Base-by-base conservation (phyloP, 1,140 invertebrate genomes). In the Campoletis sonorensis region DNA sequence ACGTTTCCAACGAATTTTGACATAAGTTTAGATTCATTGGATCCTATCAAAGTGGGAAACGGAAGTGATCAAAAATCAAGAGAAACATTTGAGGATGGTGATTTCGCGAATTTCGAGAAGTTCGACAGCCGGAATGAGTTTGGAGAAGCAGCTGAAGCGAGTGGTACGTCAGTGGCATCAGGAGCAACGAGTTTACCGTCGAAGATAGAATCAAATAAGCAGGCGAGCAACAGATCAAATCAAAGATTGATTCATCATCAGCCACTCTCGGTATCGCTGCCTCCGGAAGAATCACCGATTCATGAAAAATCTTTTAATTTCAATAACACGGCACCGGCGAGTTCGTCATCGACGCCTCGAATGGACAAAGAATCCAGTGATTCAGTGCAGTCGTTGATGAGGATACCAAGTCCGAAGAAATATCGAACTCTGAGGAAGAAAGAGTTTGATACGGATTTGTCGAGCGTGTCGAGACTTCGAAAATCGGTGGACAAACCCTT, bases 191-290 rank as follows among this genome's bases (percentile, higher is more conserved):
- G 16, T 84, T 81, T 68, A 82, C 11, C 82, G 33, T 10, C 82
- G 18, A 86, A 83, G 82, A 49, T 30, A 64, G 84, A 23, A 80
- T 87, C 86, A 1, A 86, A 87, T 16, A 83, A 86, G 75, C 80
- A 83, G 21, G 78, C 54, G 26, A 58, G 68, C 21, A 87, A 84
- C 49, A 88, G 89, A 37, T 81, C 81, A 1, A 82, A 23, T 33
- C 21, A 84, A 0, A 88, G 83, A 27, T 54, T 81, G 11, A 82
- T 89, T 15, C 88, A 91, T 92, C 90, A 94, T 89, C 94, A 95
- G 27, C 94, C 95, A 15, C 89, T 96, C 73, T 94, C 95, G 72
- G 95, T 95, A 15, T 93, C 93, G 5, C 88, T 95, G 83, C 95
- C 95, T 27, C 94, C 95, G 16, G 95, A 95, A 88, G 93, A 94